phyloP scores from a whole-genome alignment of 1,140 invertebrate species.

The Aphidius ervi region DNA sequence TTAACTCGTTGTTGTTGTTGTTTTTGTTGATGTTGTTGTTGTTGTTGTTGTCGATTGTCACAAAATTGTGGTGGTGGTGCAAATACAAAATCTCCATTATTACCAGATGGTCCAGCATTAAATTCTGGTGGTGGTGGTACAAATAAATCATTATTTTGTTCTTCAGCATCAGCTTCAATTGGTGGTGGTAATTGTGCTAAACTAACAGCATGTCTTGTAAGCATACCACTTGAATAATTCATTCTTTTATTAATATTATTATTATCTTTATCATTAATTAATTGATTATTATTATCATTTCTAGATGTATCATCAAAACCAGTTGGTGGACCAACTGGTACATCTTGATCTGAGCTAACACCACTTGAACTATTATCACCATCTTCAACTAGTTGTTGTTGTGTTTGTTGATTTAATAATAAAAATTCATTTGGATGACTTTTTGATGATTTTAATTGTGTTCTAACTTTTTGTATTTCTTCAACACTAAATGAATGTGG shows the following conservation, averaged over 20 bases:
- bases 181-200: constrained; percentile 77
- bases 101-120: constrained; percentile 52
- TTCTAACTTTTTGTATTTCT: constrained; percentile 80
- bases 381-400: constrained; percentile 62
- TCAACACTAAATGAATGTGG: constrained; percentile 82
- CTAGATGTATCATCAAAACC: constrained; percentile 48
- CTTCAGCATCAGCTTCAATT: constrained; percentile 69
- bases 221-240: constrained; percentile 49
- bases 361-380: constrained; percentile 84
- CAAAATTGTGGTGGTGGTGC: constrained; percentile 71
- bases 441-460: constrained; percentile 77
- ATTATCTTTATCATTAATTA: constrained; percentile 37
- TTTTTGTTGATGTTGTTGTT: constrained; percentile 21
- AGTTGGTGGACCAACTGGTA: constrained; percentile 50
- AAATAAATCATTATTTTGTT: constrained; percentile 62
- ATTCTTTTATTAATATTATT: constrained; percentile 36
- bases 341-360: constrained; percentile 80
- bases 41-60: constrained; percentile 50
- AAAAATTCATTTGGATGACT: constrained; percentile 78
- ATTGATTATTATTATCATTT: constrained; percentile 44
- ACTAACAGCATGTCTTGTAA: constrained; percentile 69
- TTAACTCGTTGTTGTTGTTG: constrained; percentile 59
- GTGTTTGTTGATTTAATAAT: constrained; percentile 48
- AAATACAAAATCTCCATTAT: constrained; percentile 54
- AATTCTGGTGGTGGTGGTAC: constrained; percentile 79